A percentile compares a stretch with the other conserved stretches of the same genome.
These are phyloP conservation scores for Schizothorax lantsangensis DNA, from an alignment of 2,797 vertebrate species.

Conservation along the genomic window DNA sequence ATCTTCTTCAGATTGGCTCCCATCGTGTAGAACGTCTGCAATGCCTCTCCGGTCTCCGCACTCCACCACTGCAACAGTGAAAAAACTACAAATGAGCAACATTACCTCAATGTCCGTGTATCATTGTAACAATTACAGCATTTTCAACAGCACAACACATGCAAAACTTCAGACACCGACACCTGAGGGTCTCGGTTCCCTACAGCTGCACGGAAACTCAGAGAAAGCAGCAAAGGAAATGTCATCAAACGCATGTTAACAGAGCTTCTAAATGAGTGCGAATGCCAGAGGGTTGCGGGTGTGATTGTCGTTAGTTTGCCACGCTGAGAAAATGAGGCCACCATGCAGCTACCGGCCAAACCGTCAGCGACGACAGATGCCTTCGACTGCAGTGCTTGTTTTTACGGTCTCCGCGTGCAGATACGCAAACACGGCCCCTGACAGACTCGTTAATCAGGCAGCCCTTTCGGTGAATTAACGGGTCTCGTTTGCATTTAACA, in stretches of 20 bases:
- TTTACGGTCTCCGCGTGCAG: background rate
- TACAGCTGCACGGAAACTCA: background rate
- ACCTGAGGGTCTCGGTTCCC: background rate
- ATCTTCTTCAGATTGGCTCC: constrained; percentile 90
- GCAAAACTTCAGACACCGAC: background rate
- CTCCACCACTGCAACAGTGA: constrained; percentile 80
- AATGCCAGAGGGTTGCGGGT: background rate
- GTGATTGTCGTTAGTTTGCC: background rate
- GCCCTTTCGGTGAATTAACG: constrained; percentile 29
- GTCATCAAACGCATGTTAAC: background rate
- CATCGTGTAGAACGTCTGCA: constrained; percentile 93
- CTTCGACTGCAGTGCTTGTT: background rate
- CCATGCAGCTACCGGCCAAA: background rate
- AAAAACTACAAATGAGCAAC: background rate
- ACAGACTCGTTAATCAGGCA: constrained; percentile 56
- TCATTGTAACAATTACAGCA: background rate
- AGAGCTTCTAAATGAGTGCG: background rate
- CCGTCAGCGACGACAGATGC: constrained; percentile 13
- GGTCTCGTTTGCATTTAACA: constrained; percentile 50
- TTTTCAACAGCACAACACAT: background rate
- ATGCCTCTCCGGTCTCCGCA: constrained; percentile 83
- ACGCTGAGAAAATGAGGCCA: constrained; percentile 45
- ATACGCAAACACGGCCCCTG: constrained; percentile 6
- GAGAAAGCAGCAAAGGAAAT: background rate
- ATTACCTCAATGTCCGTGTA: background rate